Evolutionary conservation across 2,113 vertebrate species (phyloP).

Genomic region (Monopterus albus): DNA sequence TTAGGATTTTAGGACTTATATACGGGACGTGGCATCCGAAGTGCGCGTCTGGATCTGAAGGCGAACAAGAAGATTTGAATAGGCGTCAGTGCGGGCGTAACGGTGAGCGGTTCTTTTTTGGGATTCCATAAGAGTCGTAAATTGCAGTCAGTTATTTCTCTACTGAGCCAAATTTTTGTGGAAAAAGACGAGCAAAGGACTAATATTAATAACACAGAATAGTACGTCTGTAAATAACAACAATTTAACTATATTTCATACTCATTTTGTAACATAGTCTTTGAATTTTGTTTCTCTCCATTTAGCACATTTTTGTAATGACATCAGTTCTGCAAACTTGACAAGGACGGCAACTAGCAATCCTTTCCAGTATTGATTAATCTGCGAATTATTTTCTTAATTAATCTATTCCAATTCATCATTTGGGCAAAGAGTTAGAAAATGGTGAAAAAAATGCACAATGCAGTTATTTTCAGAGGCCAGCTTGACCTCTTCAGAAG

Average conservation of each 20-base stretch:
- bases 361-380: background rate
- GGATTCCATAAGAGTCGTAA: background rate
- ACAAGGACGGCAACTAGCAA: background rate
- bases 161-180: too few relatives aligned
- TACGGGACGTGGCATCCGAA: constrained; percentile 11
- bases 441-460: too few relatives aligned
- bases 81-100: constrained; percentile 22
- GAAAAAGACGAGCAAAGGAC: too few relatives aligned
- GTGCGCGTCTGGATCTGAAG: constrained; percentile 1
- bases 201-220: background rate
- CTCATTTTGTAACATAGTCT: background rate
- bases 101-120: constrained; percentile 47
- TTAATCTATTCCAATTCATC: too few relatives aligned
- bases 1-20: background rate
- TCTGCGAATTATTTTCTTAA: background rate
- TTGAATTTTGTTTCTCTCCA: background rate
- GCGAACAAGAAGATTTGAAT: background rate
- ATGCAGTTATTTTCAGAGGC: too few relatives aligned
- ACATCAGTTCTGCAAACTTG: background rate
- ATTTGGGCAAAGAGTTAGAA: too few relatives aligned
- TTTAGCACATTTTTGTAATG: too few relatives aligned
- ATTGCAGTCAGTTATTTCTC: too few relatives aligned
- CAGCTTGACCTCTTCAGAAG: too few relatives aligned
- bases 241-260: background rate
- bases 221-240: background rate